Percentiles rank a stretch among this genome's conserved stretches.
Conservation (phyloP, 2,113 vertebrate species). For the Anarrhichthys ocellatus region DNA sequence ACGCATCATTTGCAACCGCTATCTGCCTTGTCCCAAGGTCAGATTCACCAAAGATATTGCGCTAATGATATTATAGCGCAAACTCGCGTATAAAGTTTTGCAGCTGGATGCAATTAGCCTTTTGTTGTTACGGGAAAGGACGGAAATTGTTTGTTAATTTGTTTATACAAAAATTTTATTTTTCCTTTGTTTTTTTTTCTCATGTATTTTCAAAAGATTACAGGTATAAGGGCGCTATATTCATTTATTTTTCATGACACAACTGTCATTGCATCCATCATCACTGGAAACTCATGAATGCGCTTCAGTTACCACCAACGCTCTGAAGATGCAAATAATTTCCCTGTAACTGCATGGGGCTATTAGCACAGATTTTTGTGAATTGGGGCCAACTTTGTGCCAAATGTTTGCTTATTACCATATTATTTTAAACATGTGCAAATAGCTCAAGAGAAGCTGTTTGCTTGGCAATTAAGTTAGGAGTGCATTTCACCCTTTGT, state of each 20-base stretch:
- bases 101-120: not conserved
- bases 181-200: not conserved
- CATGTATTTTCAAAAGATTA: not conserved
- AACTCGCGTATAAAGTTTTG: not conserved
- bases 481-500: not conserved
- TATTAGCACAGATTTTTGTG: not conserved
- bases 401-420: not conserved
- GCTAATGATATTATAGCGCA: not conserved
- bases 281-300: not conserved
- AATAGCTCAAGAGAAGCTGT: not conserved
- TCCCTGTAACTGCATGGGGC: not conserved
- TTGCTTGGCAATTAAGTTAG: not conserved
- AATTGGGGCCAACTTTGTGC: not conserved
- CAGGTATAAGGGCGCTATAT: too few relatives aligned
- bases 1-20: not conserved
- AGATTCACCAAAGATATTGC: not conserved
- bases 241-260: too few relatives aligned
- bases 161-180: not conserved
- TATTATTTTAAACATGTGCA: not conserved
- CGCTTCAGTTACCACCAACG: not conserved
- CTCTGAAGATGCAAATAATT: not conserved
- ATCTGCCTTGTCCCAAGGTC: not conserved
- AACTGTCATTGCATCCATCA: not conserved
- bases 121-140: not conserved
- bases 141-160: not conserved